Percentiles rank a stretch among this genome's conserved stretches.
phyloP scores from a whole-genome alignment of 2,888 invertebrate species.

The Hipparchia semele region DNA sequence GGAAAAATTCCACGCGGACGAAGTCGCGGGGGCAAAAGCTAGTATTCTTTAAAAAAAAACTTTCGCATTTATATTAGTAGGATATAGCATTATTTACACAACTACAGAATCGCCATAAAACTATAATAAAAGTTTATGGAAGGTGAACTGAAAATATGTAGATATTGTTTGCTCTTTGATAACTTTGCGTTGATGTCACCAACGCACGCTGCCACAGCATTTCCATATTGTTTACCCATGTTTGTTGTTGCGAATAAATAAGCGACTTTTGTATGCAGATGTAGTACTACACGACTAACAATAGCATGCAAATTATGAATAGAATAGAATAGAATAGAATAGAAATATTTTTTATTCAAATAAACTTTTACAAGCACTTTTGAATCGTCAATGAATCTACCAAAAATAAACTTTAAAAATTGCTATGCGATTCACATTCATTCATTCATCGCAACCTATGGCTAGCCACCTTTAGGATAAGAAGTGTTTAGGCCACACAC shows the following conservation, averaged over 20 bases:
- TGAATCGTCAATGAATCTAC: too few relatives aligned
- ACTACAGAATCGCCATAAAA: too few relatives aligned
- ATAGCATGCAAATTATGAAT: neutral
- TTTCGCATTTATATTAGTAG: too few relatives aligned
- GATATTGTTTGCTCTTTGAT: neutral
- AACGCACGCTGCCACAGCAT: neutral
- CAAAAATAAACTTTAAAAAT: neutral
- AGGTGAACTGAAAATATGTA: neutral
- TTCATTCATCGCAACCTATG: neutral
- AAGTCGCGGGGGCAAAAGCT: too few relatives aligned
- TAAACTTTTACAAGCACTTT: too few relatives aligned
- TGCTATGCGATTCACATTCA: neutral
- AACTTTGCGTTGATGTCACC: conserved; percentile 1
- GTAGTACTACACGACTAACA: conserved; percentile 1
- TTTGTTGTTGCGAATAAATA: conserved; percentile 12
- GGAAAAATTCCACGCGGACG: too few relatives aligned
- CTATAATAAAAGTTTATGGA: neutral
- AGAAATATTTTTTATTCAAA: too few relatives aligned
- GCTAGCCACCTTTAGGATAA: too few relatives aligned
- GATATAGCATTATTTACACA: too few relatives aligned
- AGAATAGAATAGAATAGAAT: too few relatives aligned
- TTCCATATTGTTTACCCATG: conserved; percentile 18
- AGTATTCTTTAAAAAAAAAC: too few relatives aligned
- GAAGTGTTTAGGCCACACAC: too few relatives aligned
- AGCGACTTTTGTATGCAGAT: conserved; percentile 17